Percentiles rank a stretch among this genome's conserved stretches.
phyloP scores from a whole-genome alignment of 2,888 invertebrate genomes.

The Bellardia bayeri region DNA sequence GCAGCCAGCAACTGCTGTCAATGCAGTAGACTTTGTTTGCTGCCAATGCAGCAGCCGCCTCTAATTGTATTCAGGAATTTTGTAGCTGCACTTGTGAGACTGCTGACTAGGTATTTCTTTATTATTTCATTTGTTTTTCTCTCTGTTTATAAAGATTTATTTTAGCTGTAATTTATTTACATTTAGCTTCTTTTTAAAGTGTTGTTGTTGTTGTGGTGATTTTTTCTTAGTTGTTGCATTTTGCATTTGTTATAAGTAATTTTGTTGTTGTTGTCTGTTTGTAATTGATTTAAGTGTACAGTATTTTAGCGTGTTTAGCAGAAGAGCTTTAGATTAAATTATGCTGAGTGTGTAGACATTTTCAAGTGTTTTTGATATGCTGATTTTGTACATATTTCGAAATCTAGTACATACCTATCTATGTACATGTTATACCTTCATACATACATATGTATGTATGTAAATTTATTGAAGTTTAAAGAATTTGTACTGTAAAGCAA shows the following conservation, averaged over 20 bases:
- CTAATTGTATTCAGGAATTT: slow-evolving; percentile 51
- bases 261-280: slow-evolving; percentile 12
- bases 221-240: slow-evolving; percentile 36
- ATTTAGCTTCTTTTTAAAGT: slow-evolving; percentile 34
- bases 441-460: background rate
- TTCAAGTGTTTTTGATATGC: slow-evolving; percentile 43
- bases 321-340: slow-evolving; percentile 56
- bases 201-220: slow-evolving; percentile 35
- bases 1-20: too few relatives aligned
- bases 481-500: background rate
- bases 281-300: slow-evolving; percentile 71
- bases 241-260: slow-evolving; percentile 59
- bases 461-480: background rate
- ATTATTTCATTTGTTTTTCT: slow-evolving; percentile 41
- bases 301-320: slow-evolving; percentile 64
- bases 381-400: background rate
- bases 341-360: slow-evolving; percentile 66
- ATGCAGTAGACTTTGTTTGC: background rate
- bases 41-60: background rate
- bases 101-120: slow-evolving; percentile 10
- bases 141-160: slow-evolving; percentile 56
- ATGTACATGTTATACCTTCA: too few relatives aligned
- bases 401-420: too few relatives aligned
- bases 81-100: slow-evolving; percentile 66
- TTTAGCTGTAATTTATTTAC: slow-evolving; percentile 63